Conservation (phyloP, 2,888 invertebrate species). For the Ephialtes manifestator region DNA sequence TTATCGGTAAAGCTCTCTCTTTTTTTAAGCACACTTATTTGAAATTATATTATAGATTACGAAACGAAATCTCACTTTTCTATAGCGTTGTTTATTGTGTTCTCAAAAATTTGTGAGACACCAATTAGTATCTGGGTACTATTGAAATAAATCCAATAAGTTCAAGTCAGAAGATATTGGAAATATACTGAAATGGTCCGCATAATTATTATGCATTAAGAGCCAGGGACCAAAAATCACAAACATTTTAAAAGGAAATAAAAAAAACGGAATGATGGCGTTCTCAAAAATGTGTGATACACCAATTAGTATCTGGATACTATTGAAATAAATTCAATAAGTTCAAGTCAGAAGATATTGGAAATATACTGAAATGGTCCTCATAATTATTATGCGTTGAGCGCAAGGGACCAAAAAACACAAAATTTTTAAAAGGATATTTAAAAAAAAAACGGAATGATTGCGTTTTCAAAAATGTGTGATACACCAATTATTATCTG, state of each 20-base stretch:
- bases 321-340: not conserved
- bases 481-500: not conserved
- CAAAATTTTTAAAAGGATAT: not conserved
- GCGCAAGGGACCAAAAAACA: not conserved
- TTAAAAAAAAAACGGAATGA: not conserved
- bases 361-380: not conserved
- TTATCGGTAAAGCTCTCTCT: too few species aligned
- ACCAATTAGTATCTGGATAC: not conserved
- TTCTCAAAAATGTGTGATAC: not conserved
- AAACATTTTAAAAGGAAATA: not conserved
- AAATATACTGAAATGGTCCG: not conserved
- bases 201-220: not conserved
- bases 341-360: not conserved
- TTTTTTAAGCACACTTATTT: too few species aligned
- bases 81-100: too few species aligned
- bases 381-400: not conserved
- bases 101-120: not conserved
- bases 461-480: not conserved
- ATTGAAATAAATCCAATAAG: not conserved
- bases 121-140: not conserved
- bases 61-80: too few species aligned
- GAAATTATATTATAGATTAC: too few species aligned
- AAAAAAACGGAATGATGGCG: slow-evolving; percentile 8
- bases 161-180: not conserved
- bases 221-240: not conserved